Conservation (phyloP, 2,113 vertebrate genomes). For the Sprattus sprattus region DNA sequence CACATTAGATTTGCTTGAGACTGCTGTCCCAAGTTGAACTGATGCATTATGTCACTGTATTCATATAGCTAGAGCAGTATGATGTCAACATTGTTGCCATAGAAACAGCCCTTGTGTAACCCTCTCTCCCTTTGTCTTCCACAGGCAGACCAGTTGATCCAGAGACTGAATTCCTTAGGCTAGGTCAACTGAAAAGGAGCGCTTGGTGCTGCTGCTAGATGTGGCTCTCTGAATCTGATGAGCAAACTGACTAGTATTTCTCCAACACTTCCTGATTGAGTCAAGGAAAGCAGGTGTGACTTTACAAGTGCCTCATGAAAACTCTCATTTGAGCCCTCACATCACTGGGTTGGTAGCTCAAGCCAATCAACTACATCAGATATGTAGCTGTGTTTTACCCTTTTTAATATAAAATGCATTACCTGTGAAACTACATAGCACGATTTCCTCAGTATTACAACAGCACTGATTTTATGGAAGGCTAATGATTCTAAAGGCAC, state of each 20-base stretch:
- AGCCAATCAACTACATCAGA: conserved; percentile 21
- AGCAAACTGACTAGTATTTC: background rate
- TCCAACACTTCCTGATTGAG: background rate
- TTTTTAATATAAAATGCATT: background rate
- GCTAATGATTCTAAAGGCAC: background rate
- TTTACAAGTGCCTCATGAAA: conserved; percentile 22
- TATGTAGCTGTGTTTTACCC: background rate
- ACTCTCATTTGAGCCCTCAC: conserved; percentile 25
- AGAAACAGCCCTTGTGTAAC: too few relatives aligned
- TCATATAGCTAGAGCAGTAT: background rate
- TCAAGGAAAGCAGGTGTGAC: conserved; percentile 31
- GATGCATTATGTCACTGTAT: background rate
- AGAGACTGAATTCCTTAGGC: conserved; percentile 66
- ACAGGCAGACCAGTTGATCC: conserved; percentile 72
- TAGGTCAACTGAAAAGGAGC: conserved; percentile 46
- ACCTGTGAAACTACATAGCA: background rate
- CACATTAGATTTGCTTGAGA: background rate
- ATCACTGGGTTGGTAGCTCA: conserved; percentile 6
- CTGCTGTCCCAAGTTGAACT: background rate
- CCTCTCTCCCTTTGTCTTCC: conserved; percentile 25
- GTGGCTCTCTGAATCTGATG: background rate
- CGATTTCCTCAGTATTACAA: background rate
- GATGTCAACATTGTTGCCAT: conserved; percentile 1
- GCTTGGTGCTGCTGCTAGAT: background rate
- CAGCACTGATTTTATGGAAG: background rate